Base-by-base conservation (phyloP, 2,888 invertebrate species). In the Apeira syringaria region DNA sequence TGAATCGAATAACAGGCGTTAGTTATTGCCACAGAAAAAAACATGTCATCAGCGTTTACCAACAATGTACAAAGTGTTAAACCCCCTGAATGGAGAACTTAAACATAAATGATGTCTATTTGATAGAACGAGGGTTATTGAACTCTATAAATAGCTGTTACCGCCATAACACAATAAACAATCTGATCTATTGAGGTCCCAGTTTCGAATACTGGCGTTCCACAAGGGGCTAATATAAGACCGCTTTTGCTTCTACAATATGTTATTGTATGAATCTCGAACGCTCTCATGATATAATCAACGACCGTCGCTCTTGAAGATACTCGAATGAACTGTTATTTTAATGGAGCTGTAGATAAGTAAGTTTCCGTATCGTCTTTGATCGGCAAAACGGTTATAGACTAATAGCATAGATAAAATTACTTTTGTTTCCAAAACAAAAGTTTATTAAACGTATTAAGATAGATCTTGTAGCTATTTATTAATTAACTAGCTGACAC, bases 111-210 rank as follows among this genome's bases (percentile, higher is more conserved):
- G 48, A 50, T 53, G 47, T 46, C 57, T 54, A 61, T 70, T 68
- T 68, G 62, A 71, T 69, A 61, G 55, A 51, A 43, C 17, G 48
- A 36, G 60, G 74, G 80, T 76, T 77, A 69, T 68, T 66, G 80
- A 79, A 75, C 80, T 75, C 64, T 58, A 57, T 72, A 79, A 77
- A 79, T 76, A 64, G 70, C 66, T 65, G 58, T 64, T 68, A 61
- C 65, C 15, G 15, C 15, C 59, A 54, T 36, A 60, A 59, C 65
- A 80, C 77, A 75, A 80, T 79, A 45, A 59, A 59, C 64, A 68
- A 77, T 76, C 72, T 67, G 71, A 75, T 74, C 68, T 71, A 73
- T 72, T 64, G 71, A 67, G 64, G 60, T 64, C 60, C 60, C 59
- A 61, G 54, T 58, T 59, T 61, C 63, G 67, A 73, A 69, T 66